phyloP scores from a whole-genome alignment of 2,888 invertebrate genomes.

The Bruchidius siliquastri region DNA sequence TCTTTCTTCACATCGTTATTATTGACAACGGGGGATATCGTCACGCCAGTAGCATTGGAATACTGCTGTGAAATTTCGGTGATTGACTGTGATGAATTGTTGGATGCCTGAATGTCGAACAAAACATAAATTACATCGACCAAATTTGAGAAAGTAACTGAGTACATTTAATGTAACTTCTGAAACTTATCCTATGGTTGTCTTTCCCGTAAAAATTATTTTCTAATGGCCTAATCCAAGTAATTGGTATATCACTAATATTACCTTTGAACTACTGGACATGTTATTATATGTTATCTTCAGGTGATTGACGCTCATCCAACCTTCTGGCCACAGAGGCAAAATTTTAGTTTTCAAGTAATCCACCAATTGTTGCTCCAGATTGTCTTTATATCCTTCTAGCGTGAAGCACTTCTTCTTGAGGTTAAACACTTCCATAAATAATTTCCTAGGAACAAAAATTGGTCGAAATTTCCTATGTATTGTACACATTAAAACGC shows the following conservation, averaged over 20 bases:
- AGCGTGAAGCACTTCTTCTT: conserved; percentile 39
- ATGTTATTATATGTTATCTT: conserved; percentile 35
- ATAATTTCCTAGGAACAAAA: conserved; percentile 30
- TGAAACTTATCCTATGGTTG: too few relatives aligned
- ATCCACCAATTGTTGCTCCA: conserved; percentile 49
- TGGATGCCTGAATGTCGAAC: not conserved
- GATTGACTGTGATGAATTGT: not conserved
- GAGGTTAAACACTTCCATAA: conserved; percentile 39
- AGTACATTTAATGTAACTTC: too few relatives aligned
- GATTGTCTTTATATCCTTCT: conserved; percentile 48
- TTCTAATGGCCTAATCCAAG: too few relatives aligned
- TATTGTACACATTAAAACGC: too few relatives aligned
- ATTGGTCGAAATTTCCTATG: too few relatives aligned
- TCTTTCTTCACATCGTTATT: not conserved
- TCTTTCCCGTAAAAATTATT: too few relatives aligned
- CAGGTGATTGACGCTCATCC: conserved; percentile 48
- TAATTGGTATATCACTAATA: too few relatives aligned
- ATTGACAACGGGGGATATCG: not conserved
- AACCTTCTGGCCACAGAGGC: conserved; percentile 53
- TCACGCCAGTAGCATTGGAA: not conserved
- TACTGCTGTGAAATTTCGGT: not conserved
- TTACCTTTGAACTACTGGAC: not conserved
- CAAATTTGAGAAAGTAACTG: too few relatives aligned
- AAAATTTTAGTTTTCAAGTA: conserved; percentile 50
- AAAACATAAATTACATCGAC: too few relatives aligned